These are phyloP conservation scores for Digitonthophagus gazella DNA, from an alignment of 2,888 invertebrate genomes.

Conservation along the genomic window DNA sequence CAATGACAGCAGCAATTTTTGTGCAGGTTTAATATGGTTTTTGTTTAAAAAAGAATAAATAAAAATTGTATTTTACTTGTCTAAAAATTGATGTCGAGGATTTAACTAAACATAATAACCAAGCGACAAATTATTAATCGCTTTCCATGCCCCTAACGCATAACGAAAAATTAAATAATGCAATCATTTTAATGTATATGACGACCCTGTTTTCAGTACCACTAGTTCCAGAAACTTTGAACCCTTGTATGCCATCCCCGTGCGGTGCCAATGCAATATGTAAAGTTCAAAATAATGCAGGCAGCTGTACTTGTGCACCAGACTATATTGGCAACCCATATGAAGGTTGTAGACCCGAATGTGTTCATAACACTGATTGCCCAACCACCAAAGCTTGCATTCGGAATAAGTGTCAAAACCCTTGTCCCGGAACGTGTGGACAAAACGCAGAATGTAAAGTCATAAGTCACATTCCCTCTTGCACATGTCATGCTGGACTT, in stretches of 20 bases:
- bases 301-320: slow-evolving; percentile 68
- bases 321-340: slow-evolving; percentile 77
- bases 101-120: too few relatives aligned
- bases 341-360: slow-evolving; percentile 69
- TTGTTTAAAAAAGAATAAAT: too few relatives aligned
- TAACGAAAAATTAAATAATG: slow-evolving; percentile 18
- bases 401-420: slow-evolving; percentile 66
- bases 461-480: slow-evolving; percentile 64
- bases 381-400: slow-evolving; percentile 63
- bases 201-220: slow-evolving; percentile 31
- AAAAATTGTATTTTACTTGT: too few relatives aligned
- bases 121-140: too few relatives aligned
- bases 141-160: slow-evolving; percentile 8
- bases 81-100: too few relatives aligned
- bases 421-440: slow-evolving; percentile 69
- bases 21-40: too few relatives aligned
- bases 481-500: slow-evolving; percentile 61
- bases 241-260: slow-evolving; percentile 67
- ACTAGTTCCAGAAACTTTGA: slow-evolving; percentile 50
- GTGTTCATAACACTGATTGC: slow-evolving; percentile 65
- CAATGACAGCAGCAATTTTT: too few relatives aligned
- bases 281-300: slow-evolving; percentile 68
- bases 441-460: slow-evolving; percentile 66
- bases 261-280: slow-evolving; percentile 69
- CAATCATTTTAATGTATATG: slow-evolving; percentile 22